phyloP scores from a whole-genome alignment of 2,113 vertebrate genomes.

The Dascyllus trimaculatus region DNA sequence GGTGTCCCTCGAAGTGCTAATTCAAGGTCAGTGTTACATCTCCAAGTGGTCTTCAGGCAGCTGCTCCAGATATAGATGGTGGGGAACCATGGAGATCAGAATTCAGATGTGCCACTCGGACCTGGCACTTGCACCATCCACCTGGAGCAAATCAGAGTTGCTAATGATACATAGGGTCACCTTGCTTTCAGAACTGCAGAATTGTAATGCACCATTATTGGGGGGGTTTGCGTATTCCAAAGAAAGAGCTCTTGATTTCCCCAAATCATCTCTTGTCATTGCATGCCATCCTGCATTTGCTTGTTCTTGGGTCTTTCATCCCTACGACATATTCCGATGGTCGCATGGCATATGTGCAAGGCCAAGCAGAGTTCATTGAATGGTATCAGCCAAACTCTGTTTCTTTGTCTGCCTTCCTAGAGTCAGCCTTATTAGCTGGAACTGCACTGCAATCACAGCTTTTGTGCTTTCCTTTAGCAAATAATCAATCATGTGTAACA shows the following conservation, averaged over 20 bases:
- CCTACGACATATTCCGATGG: slow-evolving; percentile 36
- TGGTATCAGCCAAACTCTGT: slow-evolving; percentile 14
- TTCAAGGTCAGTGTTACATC: slow-evolving; percentile 81
- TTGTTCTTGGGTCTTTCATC: slow-evolving; percentile 28
- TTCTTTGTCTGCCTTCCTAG: slow-evolving; percentile 28
- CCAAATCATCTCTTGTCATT: slow-evolving; percentile 34
- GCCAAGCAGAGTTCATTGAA: slow-evolving; percentile 62
- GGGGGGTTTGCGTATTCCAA: slow-evolving; percentile 22
- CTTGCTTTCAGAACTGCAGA: slow-evolving; percentile 72
- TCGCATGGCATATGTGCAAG: slow-evolving; percentile 46
- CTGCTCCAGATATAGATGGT: slow-evolving; percentile 36
- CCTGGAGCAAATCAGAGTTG: slow-evolving; percentile 30
- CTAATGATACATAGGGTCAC: slow-evolving; percentile 72
- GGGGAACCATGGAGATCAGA: slow-evolving; percentile 20
- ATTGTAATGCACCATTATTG: slow-evolving; percentile 66
- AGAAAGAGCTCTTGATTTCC: slow-evolving; percentile 16
- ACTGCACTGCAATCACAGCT: neutral
- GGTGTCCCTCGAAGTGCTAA: slow-evolving; percentile 53
- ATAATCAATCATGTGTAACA: slow-evolving; percentile 59
- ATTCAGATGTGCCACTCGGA: slow-evolving; percentile 24
- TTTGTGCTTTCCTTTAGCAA: slow-evolving; percentile 14
- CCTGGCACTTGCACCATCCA: slow-evolving; percentile 17
- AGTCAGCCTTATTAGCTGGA: slow-evolving; percentile 34
- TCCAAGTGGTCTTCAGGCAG: slow-evolving; percentile 57
- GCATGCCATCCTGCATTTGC: slow-evolving; percentile 13